Percentiles rank a stretch among this genome's conserved stretches.
phyloP scores from a whole-genome alignment of 1,140 invertebrate genomes.

The Drosophila melanica region DNA sequence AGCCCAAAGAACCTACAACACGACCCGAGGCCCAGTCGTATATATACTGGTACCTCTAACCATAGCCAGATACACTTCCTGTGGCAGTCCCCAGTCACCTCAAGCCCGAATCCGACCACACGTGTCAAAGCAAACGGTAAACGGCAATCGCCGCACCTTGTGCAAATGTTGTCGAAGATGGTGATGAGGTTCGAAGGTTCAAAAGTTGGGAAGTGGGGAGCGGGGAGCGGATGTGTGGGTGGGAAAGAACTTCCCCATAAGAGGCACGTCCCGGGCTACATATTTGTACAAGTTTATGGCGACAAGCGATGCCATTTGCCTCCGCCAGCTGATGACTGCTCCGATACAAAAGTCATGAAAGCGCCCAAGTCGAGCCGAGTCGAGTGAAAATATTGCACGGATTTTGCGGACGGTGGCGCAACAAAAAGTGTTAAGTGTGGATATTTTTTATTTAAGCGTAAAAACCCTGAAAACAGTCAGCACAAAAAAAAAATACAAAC shows the following conservation, averaged over 20 bases:
- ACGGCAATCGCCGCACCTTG: conserved; percentile 65
- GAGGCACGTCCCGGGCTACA: conserved; percentile 74
- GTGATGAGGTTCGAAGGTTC: conserved; percentile 13
- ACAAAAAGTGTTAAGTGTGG: conserved; percentile 78
- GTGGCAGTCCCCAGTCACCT: conserved; percentile 36
- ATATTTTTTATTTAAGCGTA: conserved; percentile 81
- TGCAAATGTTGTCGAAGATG: conserved; percentile 63
- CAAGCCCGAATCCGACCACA: conserved; percentile 44
- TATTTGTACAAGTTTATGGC: conserved; percentile 82
- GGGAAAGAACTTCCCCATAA: conserved; percentile 43
- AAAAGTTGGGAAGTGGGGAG: neutral
- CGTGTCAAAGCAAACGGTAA: conserved; percentile 73
- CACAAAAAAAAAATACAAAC: conserved; percentile 27
- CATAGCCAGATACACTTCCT: conserved; percentile 46
- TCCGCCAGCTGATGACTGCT: conserved; percentile 74
- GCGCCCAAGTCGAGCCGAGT: conserved; percentile 29
- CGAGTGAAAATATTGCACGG: conserved; percentile 47
- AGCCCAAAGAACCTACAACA: conserved; percentile 33
- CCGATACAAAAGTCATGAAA: conserved; percentile 80
- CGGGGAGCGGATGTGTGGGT: neutral
- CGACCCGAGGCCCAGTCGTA: conserved; percentile 37
- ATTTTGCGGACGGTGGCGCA: conserved; percentile 44
- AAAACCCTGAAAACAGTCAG: conserved; percentile 65
- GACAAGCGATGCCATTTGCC: conserved; percentile 77
- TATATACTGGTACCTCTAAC: conserved; percentile 10